Evolutionary conservation across 2,113 vertebrate species (phyloP).

Genomic region (Upupa epops): DNA sequence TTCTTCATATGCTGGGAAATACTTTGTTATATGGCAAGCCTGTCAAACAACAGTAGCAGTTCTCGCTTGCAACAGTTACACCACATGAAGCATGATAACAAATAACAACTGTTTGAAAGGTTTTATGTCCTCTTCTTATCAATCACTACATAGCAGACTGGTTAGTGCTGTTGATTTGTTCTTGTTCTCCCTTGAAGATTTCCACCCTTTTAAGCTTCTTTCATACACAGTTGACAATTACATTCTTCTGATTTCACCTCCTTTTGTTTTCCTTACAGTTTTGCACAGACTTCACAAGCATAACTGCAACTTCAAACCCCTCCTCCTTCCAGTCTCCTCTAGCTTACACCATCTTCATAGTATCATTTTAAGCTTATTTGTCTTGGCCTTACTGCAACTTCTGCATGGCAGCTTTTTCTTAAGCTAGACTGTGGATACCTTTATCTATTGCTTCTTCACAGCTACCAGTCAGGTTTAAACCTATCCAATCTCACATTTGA

Average conservation of each 20-base stretch:
- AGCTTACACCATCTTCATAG: neutral
- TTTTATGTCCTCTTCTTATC: slow-evolving; percentile 24
- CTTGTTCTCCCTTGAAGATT: neutral
- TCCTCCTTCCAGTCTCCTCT: neutral
- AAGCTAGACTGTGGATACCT: neutral
- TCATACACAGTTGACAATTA: neutral
- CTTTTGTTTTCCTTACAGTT: neutral
- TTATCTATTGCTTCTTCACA: neutral
- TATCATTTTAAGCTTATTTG: neutral
- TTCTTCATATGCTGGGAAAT: neutral
- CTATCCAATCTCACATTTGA: neutral
- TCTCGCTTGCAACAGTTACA: neutral
- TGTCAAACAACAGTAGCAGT: slow-evolving; percentile 22
- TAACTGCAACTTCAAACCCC: neutral
- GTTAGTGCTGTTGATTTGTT: neutral
- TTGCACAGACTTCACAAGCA: neutral
- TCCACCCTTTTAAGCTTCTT: neutral
- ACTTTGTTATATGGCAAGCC: neutral
- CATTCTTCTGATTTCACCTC: neutral
- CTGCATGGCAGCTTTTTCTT: neutral
- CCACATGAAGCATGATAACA: neutral
- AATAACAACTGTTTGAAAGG: neutral
- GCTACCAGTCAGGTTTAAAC: neutral
- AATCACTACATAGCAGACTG: neutral
- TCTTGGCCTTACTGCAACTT: neutral